A percentile compares a stretch with the other conserved stretches of the same genome.
Evolutionary conservation across 1,140 invertebrate species (phyloP).

Genomic region (Reticulitermes speratus): DNA sequence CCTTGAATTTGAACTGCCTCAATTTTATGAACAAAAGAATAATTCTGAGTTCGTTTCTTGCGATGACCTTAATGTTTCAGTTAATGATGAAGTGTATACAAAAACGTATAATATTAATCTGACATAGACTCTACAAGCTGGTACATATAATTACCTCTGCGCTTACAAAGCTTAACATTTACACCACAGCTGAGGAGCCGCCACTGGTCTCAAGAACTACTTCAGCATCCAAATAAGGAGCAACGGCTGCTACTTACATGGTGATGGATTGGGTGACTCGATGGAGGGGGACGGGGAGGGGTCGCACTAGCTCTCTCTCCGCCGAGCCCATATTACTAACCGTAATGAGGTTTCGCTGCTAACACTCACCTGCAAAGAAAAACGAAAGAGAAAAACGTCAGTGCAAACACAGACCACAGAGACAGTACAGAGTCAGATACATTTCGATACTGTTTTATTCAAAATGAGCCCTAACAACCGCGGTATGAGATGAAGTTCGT

Average conservation of each 20-base stretch:
- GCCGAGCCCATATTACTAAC: not conserved
- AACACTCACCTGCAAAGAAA: conserved; percentile 1
- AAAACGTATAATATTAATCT: too few relatives aligned
- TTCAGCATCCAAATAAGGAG: not conserved
- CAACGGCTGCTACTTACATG: not conserved
- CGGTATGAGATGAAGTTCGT: too few relatives aligned
- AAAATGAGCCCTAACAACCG: not conserved
- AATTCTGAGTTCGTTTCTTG: too few relatives aligned
- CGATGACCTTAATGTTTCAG: too few relatives aligned
- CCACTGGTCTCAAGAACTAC: not conserved
- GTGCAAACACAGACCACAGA: not conserved
- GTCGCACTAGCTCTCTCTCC: not conserved
- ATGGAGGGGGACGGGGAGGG: not conserved
- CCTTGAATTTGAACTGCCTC: too few relatives aligned
- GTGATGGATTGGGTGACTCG: not conserved
- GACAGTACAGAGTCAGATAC: not conserved
- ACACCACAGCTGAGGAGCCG: not conserved
- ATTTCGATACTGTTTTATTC: not conserved
- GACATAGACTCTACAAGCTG: too few relatives aligned
- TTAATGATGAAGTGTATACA: too few relatives aligned
- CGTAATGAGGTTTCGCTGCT: conserved; percentile 8
- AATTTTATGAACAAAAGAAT: too few relatives aligned
- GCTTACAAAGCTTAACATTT: too few relatives aligned
- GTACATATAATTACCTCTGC: not conserved
- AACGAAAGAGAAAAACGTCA: not conserved